phyloP scores from a whole-genome alignment of 1,140 invertebrate species.

The Andrena cerasifolii region DNA sequence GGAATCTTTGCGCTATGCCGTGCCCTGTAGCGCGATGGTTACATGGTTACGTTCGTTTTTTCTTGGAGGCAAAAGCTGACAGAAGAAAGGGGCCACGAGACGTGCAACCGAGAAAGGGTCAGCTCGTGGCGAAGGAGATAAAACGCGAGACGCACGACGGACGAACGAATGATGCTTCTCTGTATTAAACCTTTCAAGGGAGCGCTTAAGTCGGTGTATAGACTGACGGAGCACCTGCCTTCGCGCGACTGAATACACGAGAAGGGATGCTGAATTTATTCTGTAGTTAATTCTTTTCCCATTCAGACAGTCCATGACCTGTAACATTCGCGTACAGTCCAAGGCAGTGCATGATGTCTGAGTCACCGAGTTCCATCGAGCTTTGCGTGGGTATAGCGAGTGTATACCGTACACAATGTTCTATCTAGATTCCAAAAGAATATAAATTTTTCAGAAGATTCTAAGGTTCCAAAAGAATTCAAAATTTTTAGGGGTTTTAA shows the following conservation, averaged over 20 bases:
- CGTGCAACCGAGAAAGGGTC: not conserved
- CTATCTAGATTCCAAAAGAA: no score
- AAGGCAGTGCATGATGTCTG: not conserved
- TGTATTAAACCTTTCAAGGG: not conserved
- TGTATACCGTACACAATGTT: no score
- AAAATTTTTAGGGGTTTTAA: no score
- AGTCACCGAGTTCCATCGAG: no score
- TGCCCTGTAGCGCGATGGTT: not conserved
- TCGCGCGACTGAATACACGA: not conserved
- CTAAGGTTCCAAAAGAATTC: no score
- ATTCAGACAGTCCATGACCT: not conserved
- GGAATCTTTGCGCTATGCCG: not conserved
- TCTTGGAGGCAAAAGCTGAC: not conserved
- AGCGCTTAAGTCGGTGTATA: not conserved
- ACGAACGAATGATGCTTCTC: not conserved
- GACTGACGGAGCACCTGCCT: conserved; percentile 19
- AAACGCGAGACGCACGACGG: not conserved
- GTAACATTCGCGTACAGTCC: not conserved
- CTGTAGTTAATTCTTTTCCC: not conserved
- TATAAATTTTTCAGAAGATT: no score
- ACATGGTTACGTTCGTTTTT: not conserved
- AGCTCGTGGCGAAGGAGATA: not conserved
- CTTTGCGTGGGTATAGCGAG: no score
- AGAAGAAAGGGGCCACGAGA: not conserved
- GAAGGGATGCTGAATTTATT: not conserved